These are phyloP conservation scores for Leptopterna dolabrata DNA, from an alignment of 2,888 invertebrate species.

Conservation along the genomic window DNA sequence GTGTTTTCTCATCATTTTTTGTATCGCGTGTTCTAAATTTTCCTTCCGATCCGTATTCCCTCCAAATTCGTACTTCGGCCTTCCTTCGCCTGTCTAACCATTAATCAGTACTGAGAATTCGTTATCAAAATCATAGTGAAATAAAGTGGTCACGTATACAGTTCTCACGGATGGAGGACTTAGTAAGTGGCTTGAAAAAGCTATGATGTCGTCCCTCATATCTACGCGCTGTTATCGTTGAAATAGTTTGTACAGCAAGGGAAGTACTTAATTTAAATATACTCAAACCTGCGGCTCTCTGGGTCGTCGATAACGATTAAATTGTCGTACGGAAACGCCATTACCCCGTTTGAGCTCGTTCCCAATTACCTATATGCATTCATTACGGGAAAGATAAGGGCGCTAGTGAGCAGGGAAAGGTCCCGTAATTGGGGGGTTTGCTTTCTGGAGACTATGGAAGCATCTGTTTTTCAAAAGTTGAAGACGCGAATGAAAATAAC, in stretches of 20 bases:
- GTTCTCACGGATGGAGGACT: no score
- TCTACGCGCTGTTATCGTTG: not conserved
- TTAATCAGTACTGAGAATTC: no score
- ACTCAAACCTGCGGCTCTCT: not conserved
- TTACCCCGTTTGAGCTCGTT: not conserved
- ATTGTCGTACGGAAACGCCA: not conserved
- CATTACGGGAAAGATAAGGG: not conserved
- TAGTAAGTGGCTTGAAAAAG: no score
- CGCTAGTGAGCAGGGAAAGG: not conserved
- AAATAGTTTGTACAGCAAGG: not conserved
- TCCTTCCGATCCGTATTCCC: no score
- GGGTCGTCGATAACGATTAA: not conserved
- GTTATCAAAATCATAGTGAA: no score
- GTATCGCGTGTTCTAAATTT: no score
- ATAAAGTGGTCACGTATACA: no score
- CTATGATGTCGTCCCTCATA: no score
- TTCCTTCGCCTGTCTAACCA: no score
- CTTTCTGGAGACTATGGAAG: not conserved
- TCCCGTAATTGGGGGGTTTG: not conserved
- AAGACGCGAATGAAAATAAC: conserved; percentile 4
- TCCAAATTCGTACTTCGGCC: no score
- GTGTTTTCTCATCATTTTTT: no score
- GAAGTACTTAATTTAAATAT: conserved; percentile 2
- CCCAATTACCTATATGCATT: not conserved
- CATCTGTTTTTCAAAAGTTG: not conserved